Percentiles rank a stretch among this genome's conserved stretches.
These are phyloP conservation scores for Lates calcarifer DNA, from an alignment of 2,113 vertebrate genomes.

Conservation along the genomic window DNA sequence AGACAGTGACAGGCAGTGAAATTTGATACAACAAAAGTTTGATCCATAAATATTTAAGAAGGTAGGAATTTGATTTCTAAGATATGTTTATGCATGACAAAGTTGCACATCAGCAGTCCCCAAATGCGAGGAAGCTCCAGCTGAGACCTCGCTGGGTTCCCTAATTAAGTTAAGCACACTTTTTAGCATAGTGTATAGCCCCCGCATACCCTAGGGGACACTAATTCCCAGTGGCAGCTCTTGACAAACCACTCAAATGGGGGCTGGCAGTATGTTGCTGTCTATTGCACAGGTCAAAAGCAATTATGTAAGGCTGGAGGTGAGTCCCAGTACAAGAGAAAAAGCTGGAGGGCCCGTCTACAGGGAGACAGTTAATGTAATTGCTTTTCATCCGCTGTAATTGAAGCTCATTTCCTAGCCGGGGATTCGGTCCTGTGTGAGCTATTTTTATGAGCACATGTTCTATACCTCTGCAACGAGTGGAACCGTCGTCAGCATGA, in stretches of 20 bases:
- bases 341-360: slow-evolving; percentile 57
- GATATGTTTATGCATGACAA: slow-evolving; percentile 9
- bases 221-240: slow-evolving; percentile 60
- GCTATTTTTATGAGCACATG: slow-evolving; percentile 76
- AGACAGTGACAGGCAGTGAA: slow-evolving; percentile 24
- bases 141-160: slow-evolving; percentile 26
- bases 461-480: slow-evolving; percentile 52
- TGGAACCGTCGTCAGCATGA: slow-evolving; percentile 30
- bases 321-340: slow-evolving; percentile 60
- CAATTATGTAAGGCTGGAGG: slow-evolving; percentile 77
- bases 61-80: neutral
- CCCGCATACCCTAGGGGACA: slow-evolving; percentile 39
- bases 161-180: slow-evolving; percentile 58
- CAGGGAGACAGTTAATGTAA: slow-evolving; percentile 79
- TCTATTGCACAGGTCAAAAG: slow-evolving; percentile 67
- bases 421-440: slow-evolving; percentile 60
- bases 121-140: slow-evolving; percentile 16
- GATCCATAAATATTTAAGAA: slow-evolving; percentile 20
- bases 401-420: slow-evolving; percentile 76
- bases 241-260: slow-evolving; percentile 55
- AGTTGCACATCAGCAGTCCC: slow-evolving; percentile 28
- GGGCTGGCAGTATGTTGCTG: slow-evolving; percentile 53
- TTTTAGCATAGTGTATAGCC: slow-evolving; percentile 25
- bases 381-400: slow-evolving; percentile 81
- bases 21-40: slow-evolving; percentile 52